Evolutionary conservation across 2,797 vertebrate genomes (phyloP).

Genomic region (Pteropus rufus): DNA sequence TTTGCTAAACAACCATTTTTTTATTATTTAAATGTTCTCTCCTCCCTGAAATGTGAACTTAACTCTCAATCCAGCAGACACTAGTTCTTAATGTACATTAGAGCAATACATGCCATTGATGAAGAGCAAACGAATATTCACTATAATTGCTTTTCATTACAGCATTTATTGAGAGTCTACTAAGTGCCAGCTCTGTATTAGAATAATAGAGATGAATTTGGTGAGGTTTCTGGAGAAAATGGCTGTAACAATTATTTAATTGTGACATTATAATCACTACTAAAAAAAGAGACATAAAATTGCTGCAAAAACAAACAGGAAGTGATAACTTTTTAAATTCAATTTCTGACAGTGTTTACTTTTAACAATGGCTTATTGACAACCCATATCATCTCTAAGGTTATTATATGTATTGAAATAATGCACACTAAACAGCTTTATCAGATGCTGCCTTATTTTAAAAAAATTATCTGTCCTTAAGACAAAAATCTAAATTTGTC

Average conservation of each 20-base stretch:
- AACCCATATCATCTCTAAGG: not conserved
- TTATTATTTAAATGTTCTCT: not conserved
- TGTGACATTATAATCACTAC: not conserved
- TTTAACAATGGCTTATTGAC: not conserved
- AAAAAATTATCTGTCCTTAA: not conserved
- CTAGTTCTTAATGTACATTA: not conserved
- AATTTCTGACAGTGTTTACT: not conserved
- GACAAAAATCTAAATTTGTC: not conserved
- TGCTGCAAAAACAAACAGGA: not conserved
- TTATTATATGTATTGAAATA: not conserved
- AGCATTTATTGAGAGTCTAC: not conserved
- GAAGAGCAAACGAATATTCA: not conserved
- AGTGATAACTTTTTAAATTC: not conserved
- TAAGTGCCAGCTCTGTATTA: not conserved
- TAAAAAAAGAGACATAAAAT: not conserved
- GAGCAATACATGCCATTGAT: too few relatives aligned
- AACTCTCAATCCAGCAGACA: not conserved
- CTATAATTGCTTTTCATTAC: not conserved
- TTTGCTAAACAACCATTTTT: not conserved
- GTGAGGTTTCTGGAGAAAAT: not conserved
- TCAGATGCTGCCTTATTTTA: not conserved
- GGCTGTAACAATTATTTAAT: not conserved
- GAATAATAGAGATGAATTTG: not conserved
- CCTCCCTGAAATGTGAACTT: not conserved
- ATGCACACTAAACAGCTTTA: not conserved